Conservation (phyloP, 2,113 vertebrate genomes). For the Actinemys pallida region DNA sequence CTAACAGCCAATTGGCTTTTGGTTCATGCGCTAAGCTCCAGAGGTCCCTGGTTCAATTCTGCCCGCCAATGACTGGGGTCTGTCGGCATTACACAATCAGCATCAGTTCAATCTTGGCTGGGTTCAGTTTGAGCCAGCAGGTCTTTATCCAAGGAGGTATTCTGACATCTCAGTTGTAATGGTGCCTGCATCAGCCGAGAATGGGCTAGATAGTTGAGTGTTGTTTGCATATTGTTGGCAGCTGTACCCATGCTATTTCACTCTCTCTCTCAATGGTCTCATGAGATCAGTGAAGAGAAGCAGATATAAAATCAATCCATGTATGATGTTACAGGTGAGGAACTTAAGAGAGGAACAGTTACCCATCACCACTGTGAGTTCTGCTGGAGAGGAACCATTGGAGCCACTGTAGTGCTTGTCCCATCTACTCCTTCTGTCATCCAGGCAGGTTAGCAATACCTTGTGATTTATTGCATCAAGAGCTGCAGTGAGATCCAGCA, state of each 20-base stretch:
- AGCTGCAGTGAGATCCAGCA: fast-evolving
- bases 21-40: too few relatives aligned
- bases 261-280: background rate
- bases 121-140: background rate
- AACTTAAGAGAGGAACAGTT: background rate
- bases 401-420: background rate
- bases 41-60: too few relatives aligned
- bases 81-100: too few relatives aligned
- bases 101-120: background rate
- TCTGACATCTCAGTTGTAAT: background rate
- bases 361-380: background rate
- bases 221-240: background rate
- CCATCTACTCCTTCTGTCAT: background rate
- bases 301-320: background rate
- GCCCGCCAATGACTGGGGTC: too few relatives aligned
- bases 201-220: background rate
- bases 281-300: background rate
- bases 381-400: background rate
- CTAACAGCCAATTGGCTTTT: too few relatives aligned
- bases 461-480: background rate
- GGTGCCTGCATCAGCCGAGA: background rate
- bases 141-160: background rate
- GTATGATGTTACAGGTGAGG: background rate
- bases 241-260: background rate
- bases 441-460: background rate